A percentile compares a stretch with the other conserved stretches of the same genome.
Conservation (phyloP, 2,888 invertebrate genomes). For the Nematopogon swammerdamellus region DNA sequence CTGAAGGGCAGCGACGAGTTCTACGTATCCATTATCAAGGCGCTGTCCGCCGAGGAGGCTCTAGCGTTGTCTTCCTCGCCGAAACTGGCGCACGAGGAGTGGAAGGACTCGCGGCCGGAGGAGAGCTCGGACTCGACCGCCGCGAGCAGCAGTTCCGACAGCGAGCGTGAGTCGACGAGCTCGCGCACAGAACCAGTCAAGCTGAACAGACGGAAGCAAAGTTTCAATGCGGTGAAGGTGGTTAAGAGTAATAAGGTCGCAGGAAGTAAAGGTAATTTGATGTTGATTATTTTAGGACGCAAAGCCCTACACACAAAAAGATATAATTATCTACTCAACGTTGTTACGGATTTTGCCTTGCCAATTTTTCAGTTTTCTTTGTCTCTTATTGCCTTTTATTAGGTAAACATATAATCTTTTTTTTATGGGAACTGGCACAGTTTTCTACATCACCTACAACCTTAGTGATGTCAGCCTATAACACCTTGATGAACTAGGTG, state of each 20-base stretch:
- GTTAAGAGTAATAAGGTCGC: constrained; percentile 27
- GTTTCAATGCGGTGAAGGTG: constrained; percentile 20
- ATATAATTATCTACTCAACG: too few species aligned
- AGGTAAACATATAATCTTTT: too few species aligned
- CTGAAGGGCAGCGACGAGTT: constrained; percentile 54
- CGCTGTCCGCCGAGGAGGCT: constrained; percentile 37
- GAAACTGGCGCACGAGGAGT: neutral
- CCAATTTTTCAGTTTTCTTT: too few species aligned
- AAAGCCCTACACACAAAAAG: too few species aligned
- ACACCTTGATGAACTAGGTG: too few species aligned
- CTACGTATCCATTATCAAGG: constrained; percentile 44
- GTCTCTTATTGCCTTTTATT: too few species aligned
- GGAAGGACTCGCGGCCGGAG: neutral
- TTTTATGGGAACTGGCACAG: too few species aligned
- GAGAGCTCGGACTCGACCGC: constrained; percentile 29
- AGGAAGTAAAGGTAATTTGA: constrained; percentile 14
- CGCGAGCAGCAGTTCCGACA: constrained; percentile 41
- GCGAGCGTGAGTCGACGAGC: constrained; percentile 41
- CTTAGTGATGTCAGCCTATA: too few species aligned
- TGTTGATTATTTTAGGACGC: constrained; percentile 5
- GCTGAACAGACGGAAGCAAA: constrained; percentile 31
- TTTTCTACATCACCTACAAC: too few species aligned
- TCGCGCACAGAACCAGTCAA: constrained; percentile 24
- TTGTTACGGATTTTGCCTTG: too few species aligned
- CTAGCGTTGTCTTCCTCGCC: neutral